Base-by-base conservation (phyloP, 2,797 vertebrate genomes). In the Phataginus tricuspis region DNA sequence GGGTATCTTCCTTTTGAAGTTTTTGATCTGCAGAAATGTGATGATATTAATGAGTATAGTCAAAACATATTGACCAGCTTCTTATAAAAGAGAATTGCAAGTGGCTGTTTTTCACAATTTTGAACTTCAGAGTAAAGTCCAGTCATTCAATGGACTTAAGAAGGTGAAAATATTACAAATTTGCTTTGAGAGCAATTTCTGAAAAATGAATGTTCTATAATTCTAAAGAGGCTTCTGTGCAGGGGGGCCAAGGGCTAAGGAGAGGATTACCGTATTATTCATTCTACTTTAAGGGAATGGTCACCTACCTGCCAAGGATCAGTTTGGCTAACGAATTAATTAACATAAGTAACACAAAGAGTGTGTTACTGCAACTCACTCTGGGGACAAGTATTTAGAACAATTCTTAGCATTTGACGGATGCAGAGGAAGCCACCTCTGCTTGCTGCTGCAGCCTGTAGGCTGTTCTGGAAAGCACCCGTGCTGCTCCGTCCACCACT, bases 401-500 rank as follows among this genome's bases (percentile, higher is more conserved):
- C 5, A 16, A 98, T 98, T 97, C 98, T 98, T 97, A 98, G 97
- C 97, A 94, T 97, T 92, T 98, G 97, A 98, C 64, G 75, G 95
- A 97, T 94, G 93, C 84, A 97, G 91, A 94, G 97, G 96, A 96
- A 96, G 96, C 93, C 45, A 96, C 80, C 91, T 92, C 84, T 91
- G 90, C 90, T 85, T 77, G 80, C 71, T 12, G 84, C 92, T 87
- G 1, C 91, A 90, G 97, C 92, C 94, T 97, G 91, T 66, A 90
- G 95, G 95, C 86, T 96, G 94, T 98, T 93, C 96, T 94, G 95
- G 96, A 97, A 97, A 98, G 97, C 96, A 87, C 95, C 95, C 96
- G 85, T 64, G 93, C 96, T 34, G 97, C 98, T 98, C 98, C 97
- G 86, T 98, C 98, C 98, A 98, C 98, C 96, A 97, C 98, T 98